Conservation (phyloP, 2,113 vertebrate species). For the Mormyrus lacerda region DNA sequence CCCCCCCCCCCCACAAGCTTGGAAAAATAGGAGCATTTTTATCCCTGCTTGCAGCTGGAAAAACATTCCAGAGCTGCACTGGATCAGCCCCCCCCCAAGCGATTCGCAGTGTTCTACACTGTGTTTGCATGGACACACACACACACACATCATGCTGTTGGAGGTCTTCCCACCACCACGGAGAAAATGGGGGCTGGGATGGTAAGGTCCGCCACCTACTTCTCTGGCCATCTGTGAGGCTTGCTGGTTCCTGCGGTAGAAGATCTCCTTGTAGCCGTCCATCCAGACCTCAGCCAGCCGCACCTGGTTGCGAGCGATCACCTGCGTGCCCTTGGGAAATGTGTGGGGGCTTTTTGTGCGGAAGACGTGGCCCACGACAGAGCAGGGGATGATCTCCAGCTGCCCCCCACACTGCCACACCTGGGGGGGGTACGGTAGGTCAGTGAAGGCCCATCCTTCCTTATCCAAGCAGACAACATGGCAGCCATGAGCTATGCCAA, state of each 20-base stretch:
- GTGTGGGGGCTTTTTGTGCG: conserved; percentile 96
- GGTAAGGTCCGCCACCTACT: conserved; percentile 58
- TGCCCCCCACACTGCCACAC: background rate
- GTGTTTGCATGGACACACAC: background rate
- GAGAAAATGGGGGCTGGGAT: background rate
- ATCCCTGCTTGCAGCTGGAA: conserved; percentile 18
- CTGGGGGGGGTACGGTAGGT: background rate
- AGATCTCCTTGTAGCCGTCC: conserved; percentile 95
- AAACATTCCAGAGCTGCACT: conserved; percentile 11
- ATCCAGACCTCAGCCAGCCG: conserved; percentile 98
- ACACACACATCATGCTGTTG: background rate
- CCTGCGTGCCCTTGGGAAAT: conserved; percentile 95
- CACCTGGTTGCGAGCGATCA: conserved; percentile 94
- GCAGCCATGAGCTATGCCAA: background rate
- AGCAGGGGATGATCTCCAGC: conserved; percentile 47
- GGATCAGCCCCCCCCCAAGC: background rate
- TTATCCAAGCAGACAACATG: background rate
- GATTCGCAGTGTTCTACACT: background rate
- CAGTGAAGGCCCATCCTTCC: background rate
- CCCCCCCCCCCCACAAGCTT: conserved; percentile 16
- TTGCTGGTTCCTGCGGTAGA: conserved; percentile 91
- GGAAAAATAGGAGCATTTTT: conserved; percentile 18
- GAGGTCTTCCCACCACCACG: background rate
- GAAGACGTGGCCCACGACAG: conserved; percentile 95
- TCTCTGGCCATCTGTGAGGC: conserved; percentile 86